Evolutionary conservation across 2,113 vertebrate species (phyloP), one percentile per base, ranked within the genome.

Genomic region (Planiliza haematocheilus): DNA sequence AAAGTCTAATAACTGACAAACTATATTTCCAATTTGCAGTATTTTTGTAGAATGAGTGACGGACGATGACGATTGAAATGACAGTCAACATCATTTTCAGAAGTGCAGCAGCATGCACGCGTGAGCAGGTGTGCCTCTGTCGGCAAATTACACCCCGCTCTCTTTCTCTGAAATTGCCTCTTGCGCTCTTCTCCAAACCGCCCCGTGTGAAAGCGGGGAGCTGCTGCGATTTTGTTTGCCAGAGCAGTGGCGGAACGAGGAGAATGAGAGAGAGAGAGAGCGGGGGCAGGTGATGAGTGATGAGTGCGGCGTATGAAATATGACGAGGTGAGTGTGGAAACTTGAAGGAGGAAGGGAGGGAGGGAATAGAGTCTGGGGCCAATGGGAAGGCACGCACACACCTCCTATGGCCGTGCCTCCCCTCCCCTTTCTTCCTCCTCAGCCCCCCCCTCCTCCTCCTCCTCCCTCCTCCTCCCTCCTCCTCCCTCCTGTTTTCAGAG

Each of bases 251-350:
- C 24, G 24, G 24, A 30, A 18, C 7, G 24, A 17, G 24, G 21
- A 55, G 24, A 57, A 20, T 1, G 2, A 20, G 43, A 24, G 55
- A 20, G 43, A 24, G 55, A 21, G 18, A 42, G 20, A 46, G 58
- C 3, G n/a, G 13, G 13, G 52, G 38, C 5, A 60, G 51, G 21
- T 8, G 24, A 63, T 52, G 50, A 66, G 42, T 82, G 65, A 30
- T 30, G 24, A 30, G 24, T 30, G 37, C 70, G 36, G 41, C 71
- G 74, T 84, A 84, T 88, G 82, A 86, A 83, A 84, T 83, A 65
- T 81, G 81, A 83, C 75, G 67, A 86, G 34, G 56, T 34, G 8
- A 70, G 67, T 64, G 74, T 70, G 63, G 77, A 69, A 84, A 80
- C 67, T 83, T 79, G 72, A 78, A 66, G 59, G 67, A 60, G 70